Evolutionary conservation across 2,888 invertebrate species (phyloP).

Genomic region (Ophonus ardosiacus): DNA sequence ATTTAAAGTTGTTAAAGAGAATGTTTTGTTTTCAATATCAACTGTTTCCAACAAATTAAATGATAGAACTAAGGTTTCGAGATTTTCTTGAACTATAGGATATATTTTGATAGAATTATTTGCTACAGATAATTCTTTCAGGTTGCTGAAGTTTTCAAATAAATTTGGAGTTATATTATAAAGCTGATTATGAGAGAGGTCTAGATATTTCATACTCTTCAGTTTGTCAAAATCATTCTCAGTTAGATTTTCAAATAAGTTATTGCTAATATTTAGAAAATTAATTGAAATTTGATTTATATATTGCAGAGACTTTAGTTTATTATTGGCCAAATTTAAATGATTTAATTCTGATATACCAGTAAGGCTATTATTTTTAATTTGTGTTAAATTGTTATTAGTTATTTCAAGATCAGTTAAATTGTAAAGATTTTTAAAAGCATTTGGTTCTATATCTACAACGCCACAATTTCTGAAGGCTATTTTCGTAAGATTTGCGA

Average conservation of each 20-base stretch:
- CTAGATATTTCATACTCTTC: background rate
- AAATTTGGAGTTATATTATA: background rate
- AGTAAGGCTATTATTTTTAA: background rate
- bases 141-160: background rate
- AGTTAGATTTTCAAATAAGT: background rate
- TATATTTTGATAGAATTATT: background rate
- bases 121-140: background rate
- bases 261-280: background rate
- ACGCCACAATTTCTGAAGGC: background rate
- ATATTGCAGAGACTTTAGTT: background rate
- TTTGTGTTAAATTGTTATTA: background rate
- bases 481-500: background rate
- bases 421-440: background rate
- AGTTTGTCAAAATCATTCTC: background rate
- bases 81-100: constrained; percentile 1
- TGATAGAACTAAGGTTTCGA: background rate
- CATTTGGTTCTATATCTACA: constrained; percentile 62
- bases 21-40: background rate
- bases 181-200: background rate
- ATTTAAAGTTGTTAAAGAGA: background rate
- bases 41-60: background rate
- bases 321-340: background rate
- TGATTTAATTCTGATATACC: background rate
- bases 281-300: background rate
- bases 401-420: background rate